Conservation (phyloP, 2,113 vertebrate species). For the Elephas maximus region DNA sequence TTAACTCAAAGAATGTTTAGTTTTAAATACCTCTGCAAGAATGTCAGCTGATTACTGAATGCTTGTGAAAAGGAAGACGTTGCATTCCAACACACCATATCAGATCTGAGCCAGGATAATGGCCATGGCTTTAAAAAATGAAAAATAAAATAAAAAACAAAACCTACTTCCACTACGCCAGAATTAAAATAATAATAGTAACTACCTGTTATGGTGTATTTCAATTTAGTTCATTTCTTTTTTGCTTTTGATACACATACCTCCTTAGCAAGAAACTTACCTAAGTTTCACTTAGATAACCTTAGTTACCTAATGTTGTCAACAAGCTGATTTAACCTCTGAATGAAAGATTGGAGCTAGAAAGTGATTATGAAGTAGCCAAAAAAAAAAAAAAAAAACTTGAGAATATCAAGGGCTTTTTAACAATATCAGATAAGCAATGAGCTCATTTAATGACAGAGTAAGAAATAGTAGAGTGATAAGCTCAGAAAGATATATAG, state of each 20-base stretch:
- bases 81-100: neutral
- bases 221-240: slow-evolving; percentile 70
- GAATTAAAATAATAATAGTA: neutral
- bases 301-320: slow-evolving; percentile 44
- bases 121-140: neutral
- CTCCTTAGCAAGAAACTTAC: slow-evolving; percentile 75
- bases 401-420: slow-evolving; percentile 75
- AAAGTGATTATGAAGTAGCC: slow-evolving; percentile 74
- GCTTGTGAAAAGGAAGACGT: slow-evolving; percentile 73
- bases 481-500: slow-evolving; percentile 58
- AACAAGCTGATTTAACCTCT: slow-evolving; percentile 74
- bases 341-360: slow-evolving; percentile 80
- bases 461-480: slow-evolving; percentile 59
- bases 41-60: slow-evolving; percentile 64
- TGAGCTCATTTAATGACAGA: slow-evolving; percentile 76
- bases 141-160: neutral
- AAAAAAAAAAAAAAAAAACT: slow-evolving; percentile 80
- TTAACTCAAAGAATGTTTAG: slow-evolving; percentile 76
- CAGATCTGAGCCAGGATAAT: neutral
- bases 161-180: neutral
- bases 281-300: slow-evolving; percentile 78
- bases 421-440: slow-evolving; percentile 82
- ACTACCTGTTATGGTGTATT: slow-evolving; percentile 62
- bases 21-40: slow-evolving; percentile 71
- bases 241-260: slow-evolving; percentile 74